phyloP scores from a whole-genome alignment of 2,797 vertebrate species.

The Phylloscopus collybita region DNA sequence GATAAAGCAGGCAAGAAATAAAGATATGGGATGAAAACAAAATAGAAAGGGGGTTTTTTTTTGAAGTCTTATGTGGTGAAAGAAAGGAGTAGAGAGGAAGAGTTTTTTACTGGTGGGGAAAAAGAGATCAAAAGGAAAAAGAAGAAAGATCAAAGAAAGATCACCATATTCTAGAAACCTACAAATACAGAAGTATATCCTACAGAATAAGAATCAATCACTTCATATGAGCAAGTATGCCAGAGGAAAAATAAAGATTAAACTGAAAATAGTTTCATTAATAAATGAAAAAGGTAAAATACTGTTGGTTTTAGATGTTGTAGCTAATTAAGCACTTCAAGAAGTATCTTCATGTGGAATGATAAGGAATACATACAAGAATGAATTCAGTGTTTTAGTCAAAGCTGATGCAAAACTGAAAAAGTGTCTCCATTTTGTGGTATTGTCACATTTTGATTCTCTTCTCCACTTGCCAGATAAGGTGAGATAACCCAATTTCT shows the following conservation, averaged over 20 bases:
- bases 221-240: background rate
- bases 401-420: background rate
- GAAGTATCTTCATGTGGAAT: background rate
- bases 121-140: constrained; percentile 25
- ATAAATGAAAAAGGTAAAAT: constrained; percentile 15
- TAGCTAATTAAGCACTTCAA: background rate
- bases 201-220: background rate
- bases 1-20: background rate
- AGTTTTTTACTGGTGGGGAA: background rate
- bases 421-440: background rate
- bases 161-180: constrained; percentile 9
- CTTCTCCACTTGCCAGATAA: background rate
- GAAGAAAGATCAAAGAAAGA: constrained; percentile 26
- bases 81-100: background rate
- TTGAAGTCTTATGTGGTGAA: background rate
- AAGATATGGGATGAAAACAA: background rate
- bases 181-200: background rate
- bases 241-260: constrained; percentile 17
- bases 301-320: background rate
- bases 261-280: background rate
- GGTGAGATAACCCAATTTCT: background rate
- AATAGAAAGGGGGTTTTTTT: background rate
- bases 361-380: background rate
- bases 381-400: background rate
- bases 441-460: background rate